Percentiles rank a stretch among this genome's conserved stretches.
Evolutionary conservation across 2,113 vertebrate species (phyloP).

Genomic region (Castor canadensis): DNA sequence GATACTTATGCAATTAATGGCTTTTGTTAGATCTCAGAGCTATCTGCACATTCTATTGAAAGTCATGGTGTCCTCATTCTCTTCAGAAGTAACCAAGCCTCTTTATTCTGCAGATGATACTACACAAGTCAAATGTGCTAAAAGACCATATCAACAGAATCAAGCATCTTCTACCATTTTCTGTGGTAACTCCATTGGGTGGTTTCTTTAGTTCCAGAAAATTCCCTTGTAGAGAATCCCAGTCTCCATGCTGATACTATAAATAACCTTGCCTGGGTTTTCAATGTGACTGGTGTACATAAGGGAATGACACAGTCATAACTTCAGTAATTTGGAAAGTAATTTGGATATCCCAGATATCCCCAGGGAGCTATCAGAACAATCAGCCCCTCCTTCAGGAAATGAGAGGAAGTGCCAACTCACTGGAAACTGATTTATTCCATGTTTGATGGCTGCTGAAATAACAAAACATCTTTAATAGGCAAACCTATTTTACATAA

Average conservation of each 20-base stretch:
- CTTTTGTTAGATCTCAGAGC: neutral
- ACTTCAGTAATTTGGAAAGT: too few species aligned
- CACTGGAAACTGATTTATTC: conserved; percentile 86
- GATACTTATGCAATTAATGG: neutral
- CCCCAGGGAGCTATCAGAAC: conserved; percentile 78
- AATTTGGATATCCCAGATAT: conserved; percentile 75
- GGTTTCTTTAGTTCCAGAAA: neutral
- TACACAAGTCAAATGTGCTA: neutral
- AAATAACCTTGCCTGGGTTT: conserved; percentile 49
- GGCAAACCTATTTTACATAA: conserved; percentile 58
- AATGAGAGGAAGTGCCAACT: conserved; percentile 86
- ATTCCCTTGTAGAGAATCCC: conserved; percentile 59
- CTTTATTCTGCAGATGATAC: neutral
- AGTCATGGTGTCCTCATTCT: neutral
- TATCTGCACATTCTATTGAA: neutral
- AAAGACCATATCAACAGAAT: neutral
- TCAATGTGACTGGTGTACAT: conserved; percentile 60
- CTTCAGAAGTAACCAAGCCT: neutral
- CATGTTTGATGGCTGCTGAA: conserved; percentile 83
- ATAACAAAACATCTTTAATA: conserved; percentile 80
- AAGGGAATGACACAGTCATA: too few species aligned
- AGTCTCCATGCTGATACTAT: conserved; percentile 61
- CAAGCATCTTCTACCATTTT: neutral
- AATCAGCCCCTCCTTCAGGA: conserved; percentile 83
- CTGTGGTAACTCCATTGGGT: neutral